Conservation (phyloP, 1,140 invertebrate species). For the Scylla paramamosain region DNA sequence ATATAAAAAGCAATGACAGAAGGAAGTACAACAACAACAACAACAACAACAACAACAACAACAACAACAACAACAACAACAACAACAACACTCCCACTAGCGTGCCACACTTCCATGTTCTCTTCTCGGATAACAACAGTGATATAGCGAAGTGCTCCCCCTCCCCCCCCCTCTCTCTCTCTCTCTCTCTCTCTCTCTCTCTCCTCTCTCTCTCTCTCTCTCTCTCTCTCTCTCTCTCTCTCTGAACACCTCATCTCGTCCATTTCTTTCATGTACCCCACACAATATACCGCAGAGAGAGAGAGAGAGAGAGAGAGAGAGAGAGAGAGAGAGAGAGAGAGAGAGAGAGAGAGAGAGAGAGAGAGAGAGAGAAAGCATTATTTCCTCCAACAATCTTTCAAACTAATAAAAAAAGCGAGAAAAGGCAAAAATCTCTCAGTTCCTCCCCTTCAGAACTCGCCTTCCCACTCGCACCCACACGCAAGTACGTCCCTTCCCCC, state of each 20-base stretch:
- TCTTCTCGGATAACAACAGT: too few species aligned
- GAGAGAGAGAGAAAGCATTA: neutral
- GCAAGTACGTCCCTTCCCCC: neutral
- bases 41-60: too few species aligned
- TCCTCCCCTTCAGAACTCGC: neutral
- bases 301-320: too few species aligned
- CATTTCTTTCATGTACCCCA: neutral
- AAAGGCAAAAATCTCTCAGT: neutral
- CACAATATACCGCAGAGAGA: neutral
- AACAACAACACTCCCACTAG: too few species aligned
- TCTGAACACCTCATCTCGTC: neutral
- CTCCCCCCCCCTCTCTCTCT: neutral
- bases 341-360: too few species aligned
- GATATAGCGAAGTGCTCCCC: too few species aligned
- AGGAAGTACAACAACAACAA: too few species aligned
- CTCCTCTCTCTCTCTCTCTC: neutral
- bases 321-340: too few species aligned
- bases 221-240: neutral
- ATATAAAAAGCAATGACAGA: too few species aligned
- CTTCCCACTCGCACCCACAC: neutral
- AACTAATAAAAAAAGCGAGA: neutral
- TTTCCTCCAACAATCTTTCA: neutral
- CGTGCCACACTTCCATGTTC: too few species aligned
- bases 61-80: too few species aligned
- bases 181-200: neutral